Conservation (phyloP, 2,113 vertebrate genomes). For the Syrrhaptes paradoxus region DNA sequence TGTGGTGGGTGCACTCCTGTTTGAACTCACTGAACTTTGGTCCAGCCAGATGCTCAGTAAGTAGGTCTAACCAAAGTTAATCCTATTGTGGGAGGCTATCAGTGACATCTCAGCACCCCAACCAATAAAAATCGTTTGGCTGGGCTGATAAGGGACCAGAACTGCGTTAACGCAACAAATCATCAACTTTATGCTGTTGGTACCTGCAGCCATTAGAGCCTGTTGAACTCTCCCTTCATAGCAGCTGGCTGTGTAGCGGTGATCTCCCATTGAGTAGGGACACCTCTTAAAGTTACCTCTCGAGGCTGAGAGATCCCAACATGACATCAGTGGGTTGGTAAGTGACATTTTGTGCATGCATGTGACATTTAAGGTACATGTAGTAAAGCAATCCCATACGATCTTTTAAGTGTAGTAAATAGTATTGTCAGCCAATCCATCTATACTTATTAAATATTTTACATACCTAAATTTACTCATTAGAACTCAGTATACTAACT, state of each 20-base stretch:
- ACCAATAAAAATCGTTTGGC: background rate
- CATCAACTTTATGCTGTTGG: background rate
- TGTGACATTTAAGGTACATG: background rate
- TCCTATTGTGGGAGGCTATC: background rate
- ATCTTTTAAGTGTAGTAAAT: background rate
- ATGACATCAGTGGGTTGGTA: background rate
- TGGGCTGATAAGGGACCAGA: background rate
- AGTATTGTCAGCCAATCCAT: background rate
- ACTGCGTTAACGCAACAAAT: background rate
- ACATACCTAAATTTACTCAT: background rate
- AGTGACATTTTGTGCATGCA: background rate
- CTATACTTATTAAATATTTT: background rate
- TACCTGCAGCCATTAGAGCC: background rate
- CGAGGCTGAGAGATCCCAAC: background rate
- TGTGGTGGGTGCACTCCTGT: background rate
- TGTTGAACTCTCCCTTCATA: background rate
- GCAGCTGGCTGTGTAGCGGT: accelerated
- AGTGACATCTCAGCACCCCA: background rate
- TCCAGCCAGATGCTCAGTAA: background rate
- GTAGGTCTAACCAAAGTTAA: background rate
- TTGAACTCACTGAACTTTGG: background rate
- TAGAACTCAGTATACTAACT: background rate
- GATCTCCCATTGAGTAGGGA: background rate
- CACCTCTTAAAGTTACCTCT: too few species aligned
- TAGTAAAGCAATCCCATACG: background rate